Conservation (phyloP, 2,888 invertebrate genomes). For the Cepaea hortensis region DNA sequence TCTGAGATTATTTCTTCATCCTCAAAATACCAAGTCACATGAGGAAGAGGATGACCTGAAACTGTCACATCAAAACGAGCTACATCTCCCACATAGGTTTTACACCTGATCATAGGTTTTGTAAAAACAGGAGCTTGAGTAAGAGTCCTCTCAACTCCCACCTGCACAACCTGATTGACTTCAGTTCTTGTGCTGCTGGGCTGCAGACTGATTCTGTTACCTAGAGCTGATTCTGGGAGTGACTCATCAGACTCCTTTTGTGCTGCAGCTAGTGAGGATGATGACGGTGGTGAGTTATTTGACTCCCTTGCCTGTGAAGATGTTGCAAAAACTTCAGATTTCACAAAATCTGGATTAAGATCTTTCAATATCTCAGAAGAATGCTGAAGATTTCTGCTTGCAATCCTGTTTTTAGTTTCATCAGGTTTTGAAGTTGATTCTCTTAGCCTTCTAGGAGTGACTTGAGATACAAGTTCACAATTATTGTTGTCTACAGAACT, state of each 20-base stretch:
- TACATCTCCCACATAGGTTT: slow-evolving; percentile 75
- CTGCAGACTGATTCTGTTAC: not conserved
- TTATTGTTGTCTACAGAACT: not conserved
- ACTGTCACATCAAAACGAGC: slow-evolving; percentile 75
- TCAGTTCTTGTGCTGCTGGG: not conserved
- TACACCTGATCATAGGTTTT: slow-evolving; percentile 72
- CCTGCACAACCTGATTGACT: not conserved
- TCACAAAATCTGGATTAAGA: not conserved
- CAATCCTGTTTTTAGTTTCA: not conserved
- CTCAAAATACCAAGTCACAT: slow-evolving; percentile 72
- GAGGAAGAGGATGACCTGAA: slow-evolving; percentile 67
- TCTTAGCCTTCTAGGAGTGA: not conserved
- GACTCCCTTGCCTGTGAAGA: not conserved
- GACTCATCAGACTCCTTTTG: not conserved
- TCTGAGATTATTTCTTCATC: slow-evolving; percentile 68
- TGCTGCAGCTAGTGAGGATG: not conserved
- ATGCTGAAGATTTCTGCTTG: not conserved
- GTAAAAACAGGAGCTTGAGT: slow-evolving; percentile 53
- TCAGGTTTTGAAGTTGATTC: not conserved
- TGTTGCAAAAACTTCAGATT: not conserved
- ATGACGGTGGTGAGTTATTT: not conserved
- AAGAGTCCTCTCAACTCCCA: not conserved
- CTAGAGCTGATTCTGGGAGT: not conserved
- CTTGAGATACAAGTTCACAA: too few relatives aligned
- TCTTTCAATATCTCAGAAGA: not conserved